These are phyloP conservation scores for Coracopsis vasa DNA, from an alignment of 2,113 vertebrate species.

Conservation along the genomic window DNA sequence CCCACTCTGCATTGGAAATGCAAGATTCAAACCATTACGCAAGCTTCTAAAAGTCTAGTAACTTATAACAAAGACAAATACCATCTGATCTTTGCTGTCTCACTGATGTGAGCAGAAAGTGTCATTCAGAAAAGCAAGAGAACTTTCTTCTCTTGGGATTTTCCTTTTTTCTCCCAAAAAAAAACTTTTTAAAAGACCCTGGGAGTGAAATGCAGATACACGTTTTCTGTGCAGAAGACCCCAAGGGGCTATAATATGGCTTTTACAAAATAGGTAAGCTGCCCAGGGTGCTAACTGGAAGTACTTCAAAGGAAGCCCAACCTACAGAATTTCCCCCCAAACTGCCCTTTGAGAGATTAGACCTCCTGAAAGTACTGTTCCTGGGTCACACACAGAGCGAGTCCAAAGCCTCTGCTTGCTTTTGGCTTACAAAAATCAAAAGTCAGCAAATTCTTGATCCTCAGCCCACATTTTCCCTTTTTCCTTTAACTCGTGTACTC, in stretches of 20 bases:
- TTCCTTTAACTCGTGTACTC: neutral
- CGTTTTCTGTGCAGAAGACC: neutral
- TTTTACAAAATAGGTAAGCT: neutral
- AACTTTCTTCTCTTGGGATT: neutral
- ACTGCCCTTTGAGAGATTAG: constrained; percentile 15
- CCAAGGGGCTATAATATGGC: neutral
- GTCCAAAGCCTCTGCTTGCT: neutral
- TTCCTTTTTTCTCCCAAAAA: neutral
- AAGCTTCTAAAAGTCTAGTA: neutral
- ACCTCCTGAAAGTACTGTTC: neutral
- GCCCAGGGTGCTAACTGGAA: neutral
- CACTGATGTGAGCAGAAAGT: neutral
- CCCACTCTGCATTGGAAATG: neutral
- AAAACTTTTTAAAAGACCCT: neutral
- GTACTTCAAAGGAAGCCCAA: neutral
- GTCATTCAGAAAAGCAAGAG: neutral
- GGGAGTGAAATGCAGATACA: neutral
- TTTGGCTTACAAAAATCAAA: neutral
- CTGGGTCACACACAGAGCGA: neutral
- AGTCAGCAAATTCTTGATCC: constrained; percentile 4
- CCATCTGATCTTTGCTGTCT: neutral
- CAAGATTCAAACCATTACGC: neutral
- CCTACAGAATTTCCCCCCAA: neutral
- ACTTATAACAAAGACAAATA: neutral
- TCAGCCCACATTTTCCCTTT: neutral